Base-by-base conservation (phyloP, 2,797 vertebrate genomes). In the Enteromius treurensis region DNA sequence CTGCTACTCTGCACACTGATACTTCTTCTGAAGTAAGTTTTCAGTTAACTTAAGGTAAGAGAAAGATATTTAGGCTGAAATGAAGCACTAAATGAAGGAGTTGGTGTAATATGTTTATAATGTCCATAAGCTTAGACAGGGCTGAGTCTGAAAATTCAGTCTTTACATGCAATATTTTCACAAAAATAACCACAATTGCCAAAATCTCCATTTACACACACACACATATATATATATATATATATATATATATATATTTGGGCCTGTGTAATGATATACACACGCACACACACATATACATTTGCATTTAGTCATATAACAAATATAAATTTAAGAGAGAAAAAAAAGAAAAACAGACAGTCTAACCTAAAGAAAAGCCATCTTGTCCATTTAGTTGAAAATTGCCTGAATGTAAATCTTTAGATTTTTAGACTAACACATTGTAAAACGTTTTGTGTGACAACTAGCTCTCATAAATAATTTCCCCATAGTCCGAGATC, bases 61-160 rank as follows among this genome's bases (percentile, higher is more conserved):
- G 94, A 95, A 96, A 95, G 94, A 95, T 95, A 95, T 94, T 94
- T 95, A 94, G 91, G 91, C 90, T 90, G 92, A 93, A 93, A 93
- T 94, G 92, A 94, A 93, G 14, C 92, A 89, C 90, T 91, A 69
- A 26, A 40, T 26, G 58, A 76, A 21, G 49, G 75, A 82, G 69
- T 80, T 92, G 92, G 86, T 86, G 78, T 92, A 92, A 94, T 94
- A 90, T 93, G 94, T 94, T 94, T 92, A 93, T 94, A 89, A 90
- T 90, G 90, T 93, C 91, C 88, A 90, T 89, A 88, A 89, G 34
- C 83, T 84, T n/a, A n/a, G n/a, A n/a, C n/a, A n/a, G n/a, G n/a
- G n/a, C n/a, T n/a, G 91, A 90, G 90, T 93, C 90, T 67, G 58
- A 15, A 8, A n/a, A 23, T 58, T 23, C 21, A 23, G n/a, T 5